Percentiles rank a stretch among this genome's conserved stretches.
phyloP scores from a whole-genome alignment of 1,140 invertebrate genomes.

The Macrocentrus cingulum region DNA sequence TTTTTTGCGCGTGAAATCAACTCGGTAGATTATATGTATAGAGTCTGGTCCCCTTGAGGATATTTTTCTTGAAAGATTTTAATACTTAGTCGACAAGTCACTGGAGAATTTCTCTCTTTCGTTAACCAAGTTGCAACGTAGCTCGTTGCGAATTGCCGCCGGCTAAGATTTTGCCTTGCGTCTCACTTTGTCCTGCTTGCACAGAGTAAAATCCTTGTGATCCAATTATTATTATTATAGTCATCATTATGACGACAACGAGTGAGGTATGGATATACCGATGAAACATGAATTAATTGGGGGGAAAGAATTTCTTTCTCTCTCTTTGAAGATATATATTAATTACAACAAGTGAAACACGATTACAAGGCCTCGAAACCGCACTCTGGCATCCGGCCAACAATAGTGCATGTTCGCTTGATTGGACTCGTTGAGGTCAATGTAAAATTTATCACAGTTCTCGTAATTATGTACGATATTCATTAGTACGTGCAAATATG shows the following conservation, averaged over 20 bases:
- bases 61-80: constrained; percentile 20
- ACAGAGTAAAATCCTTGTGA: constrained; percentile 29
- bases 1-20: too few relatives aligned
- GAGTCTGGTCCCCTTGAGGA: neutral
- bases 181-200: neutral
- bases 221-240: constrained; percentile 30
- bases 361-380: too few relatives aligned
- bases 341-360: neutral
- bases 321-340: neutral
- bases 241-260: too few relatives aligned
- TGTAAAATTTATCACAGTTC: constrained; percentile 24
- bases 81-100: constrained; percentile 15
- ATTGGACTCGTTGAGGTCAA: constrained; percentile 8
- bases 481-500: constrained; percentile 46
- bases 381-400: too few relatives aligned
- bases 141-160: constrained; percentile 15
- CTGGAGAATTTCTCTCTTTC: constrained; percentile 4
- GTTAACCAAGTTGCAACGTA: constrained; percentile 24
- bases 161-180: constrained; percentile 20
- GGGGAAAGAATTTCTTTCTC: too few relatives aligned
- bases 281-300: too few relatives aligned
- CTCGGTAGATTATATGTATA: too few relatives aligned
- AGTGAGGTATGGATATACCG: too few relatives aligned
- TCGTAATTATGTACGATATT: constrained; percentile 47
- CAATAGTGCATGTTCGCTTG: neutral